Conservation (phyloP, 2,797 vertebrate species). For the Centropyge bicolor region DNA sequence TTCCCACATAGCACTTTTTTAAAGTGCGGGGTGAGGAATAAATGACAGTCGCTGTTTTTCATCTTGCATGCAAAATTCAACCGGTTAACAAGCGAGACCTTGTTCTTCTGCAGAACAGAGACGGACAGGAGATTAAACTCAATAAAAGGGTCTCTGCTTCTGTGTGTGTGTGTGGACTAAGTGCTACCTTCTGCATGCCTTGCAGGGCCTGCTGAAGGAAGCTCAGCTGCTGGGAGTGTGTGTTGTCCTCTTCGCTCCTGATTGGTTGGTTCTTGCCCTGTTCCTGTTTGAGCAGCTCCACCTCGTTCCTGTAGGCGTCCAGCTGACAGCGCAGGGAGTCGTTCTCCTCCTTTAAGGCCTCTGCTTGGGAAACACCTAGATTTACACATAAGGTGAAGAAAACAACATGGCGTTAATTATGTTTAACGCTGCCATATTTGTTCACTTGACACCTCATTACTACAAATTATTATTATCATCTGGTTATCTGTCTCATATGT, state of each 20-base stretch:
- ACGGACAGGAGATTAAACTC: not conserved
- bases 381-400: not conserved
- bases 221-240: constrained; percentile 93
- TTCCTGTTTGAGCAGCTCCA: constrained; percentile 95
- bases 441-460: not conserved
- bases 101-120: constrained; percentile 19
- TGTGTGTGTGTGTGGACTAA: constrained; percentile 1
- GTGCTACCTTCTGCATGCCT: constrained; percentile 94
- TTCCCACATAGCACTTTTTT: constrained; percentile 31
- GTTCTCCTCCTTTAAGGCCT: constrained; percentile 95
- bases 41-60: constrained; percentile 43
- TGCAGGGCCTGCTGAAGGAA: constrained; percentile 96
- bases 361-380: constrained; percentile 88
- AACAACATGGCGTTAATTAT: constrained; percentile 3
- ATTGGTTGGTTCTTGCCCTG: constrained; percentile 89
- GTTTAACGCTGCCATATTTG: not conserved
- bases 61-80: constrained; percentile 32
- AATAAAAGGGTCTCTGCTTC: constrained; percentile 11
- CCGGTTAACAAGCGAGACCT: constrained; percentile 27
- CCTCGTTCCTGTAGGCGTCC: constrained; percentile 94
- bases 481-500: not conserved
- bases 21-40: constrained; percentile 53
- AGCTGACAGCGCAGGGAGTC: constrained; percentile 96
- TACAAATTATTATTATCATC: not conserved
- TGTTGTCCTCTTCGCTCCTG: constrained; percentile 89